Evolutionary conservation across 2,888 invertebrate species (phyloP), one percentile per base, ranked within the genome.

Genomic region (Dilophus febrilis): DNA sequence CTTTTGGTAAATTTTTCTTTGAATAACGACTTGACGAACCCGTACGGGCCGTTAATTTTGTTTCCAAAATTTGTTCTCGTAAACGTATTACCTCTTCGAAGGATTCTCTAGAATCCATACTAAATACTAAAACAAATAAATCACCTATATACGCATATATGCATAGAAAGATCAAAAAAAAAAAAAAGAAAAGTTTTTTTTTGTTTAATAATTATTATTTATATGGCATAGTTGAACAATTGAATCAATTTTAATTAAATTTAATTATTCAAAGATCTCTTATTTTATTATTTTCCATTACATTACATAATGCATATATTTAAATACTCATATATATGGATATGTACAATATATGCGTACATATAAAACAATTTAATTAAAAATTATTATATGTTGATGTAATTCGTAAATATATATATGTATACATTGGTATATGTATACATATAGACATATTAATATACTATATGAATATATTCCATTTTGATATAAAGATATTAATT

Each of bases 71-170:
- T 64, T 85, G 81, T 52, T 85, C 82, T 35, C 83, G 66, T 43
- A 86, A 67, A 37, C 83, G 71, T 47, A 82, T 75, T 38, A 83
- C 84, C 60, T 85, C 85, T 52, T 85, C 83, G 55, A 83, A 85
- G 1, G 84, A 83, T 57, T 83, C 83, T 27, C 80, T 70, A 49
- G 80, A 80, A 56, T 86, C 84, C 78, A 86, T 78, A 54, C 81
- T 77, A 62, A 84, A 86, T 18, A 84, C 84, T 46, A 85, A 64
- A 44, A 86, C 76, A 63, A 85, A 85, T 18, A 80, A 59, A 54
- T 81, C 80, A 49, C 84, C 84, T 82, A 68, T 6, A 6, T 22
- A 22, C n/a, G n/a, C n/a, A n/a, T n/a, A n/a, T n/a, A n/a, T n/a
- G n/a, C n/a, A n/a, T n/a, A 14, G 26, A 35, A 35, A 7, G 5